Conservation (phyloP, 2,888 invertebrate species). For the Drosophila heteroneura region DNA sequence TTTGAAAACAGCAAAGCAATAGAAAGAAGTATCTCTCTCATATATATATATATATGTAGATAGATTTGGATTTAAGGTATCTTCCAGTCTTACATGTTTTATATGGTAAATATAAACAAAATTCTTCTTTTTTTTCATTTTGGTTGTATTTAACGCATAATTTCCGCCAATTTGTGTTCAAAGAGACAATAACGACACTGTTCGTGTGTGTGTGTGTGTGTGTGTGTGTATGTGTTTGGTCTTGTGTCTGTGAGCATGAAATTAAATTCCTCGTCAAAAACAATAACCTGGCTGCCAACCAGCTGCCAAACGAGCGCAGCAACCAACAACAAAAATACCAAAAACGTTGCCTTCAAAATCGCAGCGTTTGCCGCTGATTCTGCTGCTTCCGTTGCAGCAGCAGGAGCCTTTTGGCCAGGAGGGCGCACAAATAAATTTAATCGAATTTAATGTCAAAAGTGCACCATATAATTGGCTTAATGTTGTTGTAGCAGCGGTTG, state of each 20-base stretch:
- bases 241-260: conserved; percentile 54
- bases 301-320: conserved; percentile 20
- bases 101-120: neutral
- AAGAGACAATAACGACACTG: conserved; percentile 8
- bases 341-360: conserved; percentile 36
- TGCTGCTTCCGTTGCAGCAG: conserved; percentile 1
- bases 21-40: neutral
- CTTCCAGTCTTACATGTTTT: neutral
- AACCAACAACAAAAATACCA: conserved; percentile 25
- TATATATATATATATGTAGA: neutral
- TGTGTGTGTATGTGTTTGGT: conserved; percentile 5
- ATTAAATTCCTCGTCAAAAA: conserved; percentile 78
- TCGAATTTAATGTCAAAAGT: conserved; percentile 79
- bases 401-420: conserved; percentile 49
- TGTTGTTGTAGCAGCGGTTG: conserved; percentile 40
- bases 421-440: conserved; percentile 70
- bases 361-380: conserved; percentile 29
- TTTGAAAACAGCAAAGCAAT: neutral
- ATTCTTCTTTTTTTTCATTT: conserved; percentile 26
- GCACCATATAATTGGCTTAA: conserved; percentile 77
- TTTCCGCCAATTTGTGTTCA: conserved; percentile 57
- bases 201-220: neutral
- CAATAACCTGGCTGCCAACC: conserved; percentile 63
- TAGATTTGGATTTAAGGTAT: neutral
- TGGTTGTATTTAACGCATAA: conserved; percentile 52